These are phyloP conservation scores for Balaenoptera acutorostrata DNA, from an alignment of 2,113 vertebrate species.

Conservation along the genomic window DNA sequence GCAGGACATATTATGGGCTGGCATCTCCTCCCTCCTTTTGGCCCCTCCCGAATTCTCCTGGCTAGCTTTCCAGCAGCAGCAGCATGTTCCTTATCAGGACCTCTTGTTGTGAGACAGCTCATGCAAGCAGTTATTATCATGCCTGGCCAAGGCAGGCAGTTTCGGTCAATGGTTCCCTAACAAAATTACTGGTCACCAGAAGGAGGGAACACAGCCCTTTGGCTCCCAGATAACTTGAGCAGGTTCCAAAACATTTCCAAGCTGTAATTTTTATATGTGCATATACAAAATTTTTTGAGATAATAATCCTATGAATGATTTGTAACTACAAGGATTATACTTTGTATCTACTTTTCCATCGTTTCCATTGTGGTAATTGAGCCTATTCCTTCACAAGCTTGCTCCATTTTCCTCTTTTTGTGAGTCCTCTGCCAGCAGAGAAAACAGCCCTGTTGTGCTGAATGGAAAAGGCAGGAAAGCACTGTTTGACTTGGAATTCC, in stretches of 20 bases:
- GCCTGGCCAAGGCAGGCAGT: background rate
- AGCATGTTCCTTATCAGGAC: background rate
- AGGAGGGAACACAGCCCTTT: background rate
- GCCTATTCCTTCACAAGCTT: background rate
- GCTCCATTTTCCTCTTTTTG: background rate
- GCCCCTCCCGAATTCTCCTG: background rate
- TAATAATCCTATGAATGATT: background rate
- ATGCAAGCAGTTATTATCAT: background rate
- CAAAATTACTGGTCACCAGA: background rate
- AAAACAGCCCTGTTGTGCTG: background rate
- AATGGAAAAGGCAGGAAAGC: constrained; percentile 29
- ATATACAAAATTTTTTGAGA: background rate
- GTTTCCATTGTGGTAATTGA: background rate
- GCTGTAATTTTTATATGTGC: background rate
- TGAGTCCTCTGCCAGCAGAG: background rate
- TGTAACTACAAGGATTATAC: background rate
- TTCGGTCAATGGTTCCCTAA: background rate
- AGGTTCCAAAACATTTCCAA: background rate
- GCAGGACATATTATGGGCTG: background rate
- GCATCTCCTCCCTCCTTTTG: background rate
- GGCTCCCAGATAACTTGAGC: background rate
- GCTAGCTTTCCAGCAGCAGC: background rate
- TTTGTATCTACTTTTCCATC: background rate
- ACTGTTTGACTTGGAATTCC: constrained; percentile 36
- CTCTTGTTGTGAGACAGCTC: background rate